phyloP scores from a whole-genome alignment of 2,888 invertebrate species.

The Melanostoma mellinum region DNA sequence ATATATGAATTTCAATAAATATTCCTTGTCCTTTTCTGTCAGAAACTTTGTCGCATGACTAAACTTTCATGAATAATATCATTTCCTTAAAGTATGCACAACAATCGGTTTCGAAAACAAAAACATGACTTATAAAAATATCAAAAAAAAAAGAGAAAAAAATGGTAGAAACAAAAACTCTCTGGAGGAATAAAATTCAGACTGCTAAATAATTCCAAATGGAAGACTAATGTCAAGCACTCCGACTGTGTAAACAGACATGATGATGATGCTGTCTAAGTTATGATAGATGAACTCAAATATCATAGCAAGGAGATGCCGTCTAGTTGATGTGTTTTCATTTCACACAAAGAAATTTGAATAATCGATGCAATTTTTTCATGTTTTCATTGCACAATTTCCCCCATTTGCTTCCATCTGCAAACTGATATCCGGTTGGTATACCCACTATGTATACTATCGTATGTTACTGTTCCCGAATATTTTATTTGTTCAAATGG shows the following conservation, averaged over 20 bases:
- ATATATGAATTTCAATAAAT: no score
- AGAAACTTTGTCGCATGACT: slow-evolving; percentile 8
- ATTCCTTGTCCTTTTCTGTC: neutral
- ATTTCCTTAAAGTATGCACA: neutral
- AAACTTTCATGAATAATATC: slow-evolving; percentile 1
- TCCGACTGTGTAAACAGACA: slow-evolving; percentile 34
- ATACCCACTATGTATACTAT: neutral
- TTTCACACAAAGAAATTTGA: slow-evolving; percentile 24
- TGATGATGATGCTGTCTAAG: slow-evolving; percentile 60
- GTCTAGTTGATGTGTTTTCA: neutral
- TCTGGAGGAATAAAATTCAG: neutral
- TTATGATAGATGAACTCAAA: slow-evolving; percentile 60
- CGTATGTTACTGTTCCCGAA: neutral
- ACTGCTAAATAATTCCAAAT: slow-evolving; percentile 32
- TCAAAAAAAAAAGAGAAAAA: neutral
- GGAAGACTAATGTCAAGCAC: slow-evolving; percentile 31
- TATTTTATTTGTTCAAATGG: slow-evolving; percentile 8
- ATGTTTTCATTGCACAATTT: slow-evolving; percentile 30
- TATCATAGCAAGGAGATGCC: neutral
- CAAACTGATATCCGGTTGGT: slow-evolving; percentile 2
- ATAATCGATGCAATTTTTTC: slow-evolving; percentile 58
- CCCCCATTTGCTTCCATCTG: neutral
- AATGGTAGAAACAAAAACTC: slow-evolving; percentile 8
- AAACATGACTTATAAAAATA: neutral
- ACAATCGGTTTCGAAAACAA: neutral